phyloP scores from a whole-genome alignment of 2,888 invertebrate species.

The Aleiodes leptofemur region DNA sequence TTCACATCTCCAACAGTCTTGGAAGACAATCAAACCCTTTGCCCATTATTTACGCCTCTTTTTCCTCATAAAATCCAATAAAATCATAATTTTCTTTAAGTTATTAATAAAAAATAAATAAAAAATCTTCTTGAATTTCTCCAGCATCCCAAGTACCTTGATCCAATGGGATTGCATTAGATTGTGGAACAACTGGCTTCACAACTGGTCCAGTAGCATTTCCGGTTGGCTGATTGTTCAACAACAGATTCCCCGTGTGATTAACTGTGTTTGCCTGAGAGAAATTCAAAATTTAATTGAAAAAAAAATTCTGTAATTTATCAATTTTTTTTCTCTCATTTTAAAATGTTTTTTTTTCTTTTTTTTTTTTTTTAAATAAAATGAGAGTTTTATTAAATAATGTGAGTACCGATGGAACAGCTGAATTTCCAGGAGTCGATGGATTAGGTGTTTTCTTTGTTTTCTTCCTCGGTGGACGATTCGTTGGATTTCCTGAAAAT shows the following conservation, averaged over 20 bases:
- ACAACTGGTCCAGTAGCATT: constrained; percentile 68
- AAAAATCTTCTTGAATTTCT: too few species aligned
- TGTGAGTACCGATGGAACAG: constrained; percentile 66
- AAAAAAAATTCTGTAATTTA: constrained; percentile 6
- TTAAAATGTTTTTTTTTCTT: not conserved
- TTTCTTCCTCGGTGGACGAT: constrained; percentile 78
- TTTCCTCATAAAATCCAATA: too few species aligned
- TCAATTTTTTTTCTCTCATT: not conserved
- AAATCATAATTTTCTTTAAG: too few species aligned
- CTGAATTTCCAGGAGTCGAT: constrained; percentile 56
- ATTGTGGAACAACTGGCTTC: constrained; percentile 68
- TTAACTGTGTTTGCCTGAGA: constrained; percentile 71
- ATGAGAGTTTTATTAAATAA: not conserved
- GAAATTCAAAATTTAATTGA: constrained; percentile 28
- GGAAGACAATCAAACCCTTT: too few species aligned
- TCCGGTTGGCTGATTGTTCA: constrained; percentile 70
- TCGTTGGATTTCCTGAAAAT: constrained; percentile 71
- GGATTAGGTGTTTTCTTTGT: constrained; percentile 73
- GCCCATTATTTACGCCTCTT: too few species aligned
- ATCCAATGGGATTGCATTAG: constrained; percentile 69
- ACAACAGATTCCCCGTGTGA: constrained; percentile 71
- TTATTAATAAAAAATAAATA: too few species aligned
- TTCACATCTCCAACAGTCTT: too few species aligned
- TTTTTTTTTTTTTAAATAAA: constrained; percentile 14
- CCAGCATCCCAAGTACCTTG: constrained; percentile 65